Base-by-base conservation (phyloP, 30 jellyfish, hydroid and myxozoan species). In the Pelagia noctiluca region DNA sequence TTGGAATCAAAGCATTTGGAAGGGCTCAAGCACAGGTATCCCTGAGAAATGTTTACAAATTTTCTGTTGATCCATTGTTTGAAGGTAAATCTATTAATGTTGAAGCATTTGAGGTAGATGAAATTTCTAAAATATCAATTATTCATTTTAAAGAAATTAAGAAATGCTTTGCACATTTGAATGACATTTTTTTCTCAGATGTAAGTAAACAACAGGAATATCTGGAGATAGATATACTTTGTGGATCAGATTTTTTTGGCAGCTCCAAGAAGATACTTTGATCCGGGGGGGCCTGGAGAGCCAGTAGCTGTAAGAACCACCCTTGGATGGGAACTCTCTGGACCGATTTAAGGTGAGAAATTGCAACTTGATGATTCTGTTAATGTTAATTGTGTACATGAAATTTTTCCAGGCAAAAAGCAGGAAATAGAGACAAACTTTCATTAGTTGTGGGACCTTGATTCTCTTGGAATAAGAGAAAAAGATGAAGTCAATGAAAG, bases 371-470 rank as follows among this genome's bases (percentile, higher is more conserved):
- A 26, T 23, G 79, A 66, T 18, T 5, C 22, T 68, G 72, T 60
- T n/a, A 60, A 60, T 60, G 72, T 60, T 4, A 24, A 66, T 66
- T 32, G 10, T 13, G 79, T 66, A 4, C 23, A 28, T 23, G 65
- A 66, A 33, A 33, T 26, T 13, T 28, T 66, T 3, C 22, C 65
- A 4, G 10, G 61, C 12, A 26, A 71, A n/a, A 52, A 1, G 62
- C 87, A 38, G 28, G 81, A 50, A 29, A 23, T 83, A 16, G 63
- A 54, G 1, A 37, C n/a, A 48, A 53, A 35, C 34, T 12, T 71
- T 13, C 80, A 83, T 38, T 50, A 62, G 50, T 68, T 71, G 50
- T 84, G 84, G 95, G 75, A 84, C 33, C 75, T 84, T n/a, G 88
- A 84, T 21, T 37, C 89, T 24, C 67, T 84, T 37, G 95, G 89